Evolutionary conservation across 2,113 vertebrate species (phyloP), one percentile per base, ranked within the genome.

Genomic region (Gallinago media): DNA sequence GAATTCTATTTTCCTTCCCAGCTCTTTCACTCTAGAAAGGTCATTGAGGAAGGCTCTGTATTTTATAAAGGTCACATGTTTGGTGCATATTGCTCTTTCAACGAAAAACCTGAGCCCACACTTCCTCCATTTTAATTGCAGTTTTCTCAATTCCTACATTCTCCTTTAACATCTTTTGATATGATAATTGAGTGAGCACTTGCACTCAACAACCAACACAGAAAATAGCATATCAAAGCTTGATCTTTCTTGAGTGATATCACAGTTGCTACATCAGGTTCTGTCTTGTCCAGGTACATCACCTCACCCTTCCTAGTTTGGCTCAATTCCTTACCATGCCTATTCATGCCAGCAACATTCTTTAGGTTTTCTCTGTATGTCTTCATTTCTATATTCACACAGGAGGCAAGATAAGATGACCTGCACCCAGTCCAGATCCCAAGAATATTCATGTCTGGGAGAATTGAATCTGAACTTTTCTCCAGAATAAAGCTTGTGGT

Each of bases 281-380:
- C 90, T 91, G 50, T 95, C 91, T 96, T 96, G 92, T 78, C 40
- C 56, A 68, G 62, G 52, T 89, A 84, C 50, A 87, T 49, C 71
- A 79, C 76, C 54, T 88, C 58, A 55, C 54, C 27, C 62, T 82
- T 65, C 76, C 40, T 74, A 70, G 73, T 73, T 62, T 91, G 74
- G 66, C 66, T 91, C 21, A 72, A 16, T 52, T 79, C 20, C 38
- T 21, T 47, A 31, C 11, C 0, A 1, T 55, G 32, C 17, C 25
- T 82, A 50, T 42, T 12, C 36, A 61, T 0, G 18, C 46, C 68
- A 91, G 20, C 9, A 88, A 38, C n/a, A 54, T 85, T 85, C 44
- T 89, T 79, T 29, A 65, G 25, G 2, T 36, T 85, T 56, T 67
- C 14, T 49, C 22, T 38, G 3, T 15, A 14, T 13, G 34, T 10